Evolutionary conservation across 2,113 vertebrate species (phyloP), one percentile per base, ranked within the genome.

Genomic region (Bos javanicus): DNA sequence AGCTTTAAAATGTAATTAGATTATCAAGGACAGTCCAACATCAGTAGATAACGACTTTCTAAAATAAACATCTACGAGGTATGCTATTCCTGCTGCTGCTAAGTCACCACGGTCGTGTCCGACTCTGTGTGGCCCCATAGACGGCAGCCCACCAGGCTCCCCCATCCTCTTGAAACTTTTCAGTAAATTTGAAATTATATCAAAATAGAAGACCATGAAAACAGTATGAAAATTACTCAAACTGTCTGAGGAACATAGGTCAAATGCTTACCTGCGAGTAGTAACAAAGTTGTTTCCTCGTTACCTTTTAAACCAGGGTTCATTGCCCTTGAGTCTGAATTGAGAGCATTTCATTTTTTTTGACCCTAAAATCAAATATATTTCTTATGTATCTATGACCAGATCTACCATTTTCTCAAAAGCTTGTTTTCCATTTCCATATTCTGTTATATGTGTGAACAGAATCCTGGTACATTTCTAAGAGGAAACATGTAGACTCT

Each of bases 341-440:
- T 43, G 26, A 90, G 17, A 71, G 23, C 1, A 46, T 85, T 94
- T 89, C 30, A 15, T 59, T 50, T 71, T 25, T 85, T 94, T 71
- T 25, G 46, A 33, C 3, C 57, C 7, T 82, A 86, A 80, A 56
- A 71, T 87, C 71, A 93, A 93, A 43, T 91, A 26, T 52, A 46
- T 48, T 46, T 89, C n/a, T 92, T 90, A n/a, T 90, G 88, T 39
- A 56, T 43, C 26, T 89, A 52, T 25, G 17, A 50, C 3, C 4
- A 54, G 64, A 81, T 54, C 48, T 74, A 28, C 5, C n/a, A 71
- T 86, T 88, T 97, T 52, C 28, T 59, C 39, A 94, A 90, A 80
- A 52, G 5, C 12, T 90, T 80, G 26, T 71, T 93, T 83, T 60
- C 14, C 36, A 36, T 60, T 36, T 62, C 8, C 46, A 11, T 59